phyloP scores from a whole-genome alignment of 1,140 invertebrate genomes.

The Saccostrea glomerata region DNA sequence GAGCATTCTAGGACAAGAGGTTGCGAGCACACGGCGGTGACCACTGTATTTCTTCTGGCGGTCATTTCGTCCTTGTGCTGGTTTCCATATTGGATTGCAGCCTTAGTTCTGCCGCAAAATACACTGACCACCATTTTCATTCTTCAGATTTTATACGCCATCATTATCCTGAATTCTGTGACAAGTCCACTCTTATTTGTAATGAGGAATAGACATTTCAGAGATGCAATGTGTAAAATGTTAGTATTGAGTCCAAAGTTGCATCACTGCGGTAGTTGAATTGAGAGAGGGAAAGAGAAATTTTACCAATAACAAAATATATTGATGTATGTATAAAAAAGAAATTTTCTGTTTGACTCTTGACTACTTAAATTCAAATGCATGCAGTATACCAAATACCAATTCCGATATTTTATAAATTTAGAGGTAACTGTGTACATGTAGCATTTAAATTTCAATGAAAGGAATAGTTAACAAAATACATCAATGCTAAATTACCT shows the following conservation, averaged over 20 bases:
- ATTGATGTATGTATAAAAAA: too few relatives aligned
- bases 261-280: not conserved
- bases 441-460: too few relatives aligned
- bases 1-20: not conserved
- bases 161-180: not conserved
- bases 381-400: too few relatives aligned
- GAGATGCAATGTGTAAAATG: not conserved
- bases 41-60: not conserved
- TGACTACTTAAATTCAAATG: too few relatives aligned
- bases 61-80: not conserved
- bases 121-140: not conserved
- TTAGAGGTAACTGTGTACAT: too few relatives aligned
- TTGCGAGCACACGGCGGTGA: not conserved
- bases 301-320: too few relatives aligned
- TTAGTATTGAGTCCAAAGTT: not conserved
- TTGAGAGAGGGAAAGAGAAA: not conserved
- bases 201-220: slow-evolving; percentile 16
- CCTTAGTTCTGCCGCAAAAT: not conserved
- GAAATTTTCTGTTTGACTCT: too few relatives aligned
- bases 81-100: not conserved
- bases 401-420: too few relatives aligned
- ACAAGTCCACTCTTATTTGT: slow-evolving; percentile 11
- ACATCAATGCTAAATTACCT: too few relatives aligned
- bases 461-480: too few relatives aligned
- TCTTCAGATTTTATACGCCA: slow-evolving; percentile 6